Evolutionary conservation across 1,140 invertebrate species (phyloP).

Genomic region (Chionoecetes opilio): DNA sequence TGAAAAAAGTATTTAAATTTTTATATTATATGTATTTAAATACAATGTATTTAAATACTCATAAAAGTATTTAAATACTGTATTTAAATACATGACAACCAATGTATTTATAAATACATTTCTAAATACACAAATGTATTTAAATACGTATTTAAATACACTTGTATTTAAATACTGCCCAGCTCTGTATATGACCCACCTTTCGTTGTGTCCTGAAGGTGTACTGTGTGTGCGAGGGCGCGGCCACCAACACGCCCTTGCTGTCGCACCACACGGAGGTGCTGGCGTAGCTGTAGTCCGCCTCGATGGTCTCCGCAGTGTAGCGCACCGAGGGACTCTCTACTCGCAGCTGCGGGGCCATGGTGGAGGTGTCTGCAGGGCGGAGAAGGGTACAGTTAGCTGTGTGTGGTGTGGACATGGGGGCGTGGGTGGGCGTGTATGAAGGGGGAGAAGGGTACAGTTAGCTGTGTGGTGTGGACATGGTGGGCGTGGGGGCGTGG

Average conservation of each 20-base stretch:
- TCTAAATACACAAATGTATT: not conserved
- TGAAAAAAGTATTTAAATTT: too few relatives aligned
- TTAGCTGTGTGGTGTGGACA: not conserved
- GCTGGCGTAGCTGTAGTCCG: constrained; percentile 62
- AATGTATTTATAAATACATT: not conserved
- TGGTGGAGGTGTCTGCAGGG: constrained; percentile 11
- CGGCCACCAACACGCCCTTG: constrained; percentile 48
- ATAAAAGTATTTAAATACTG: too few relatives aligned
- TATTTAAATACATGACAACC: too few relatives aligned
- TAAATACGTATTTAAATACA: not conserved
- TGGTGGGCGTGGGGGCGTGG: too few relatives aligned
- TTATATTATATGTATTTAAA: too few relatives aligned
- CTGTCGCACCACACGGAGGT: constrained; percentile 42
- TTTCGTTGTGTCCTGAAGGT: constrained; percentile 55
- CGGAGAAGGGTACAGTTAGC: not conserved
- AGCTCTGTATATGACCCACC: not conserved
- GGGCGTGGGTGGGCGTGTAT: constrained; percentile 40
- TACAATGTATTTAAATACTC: too few relatives aligned
- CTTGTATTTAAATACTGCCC: not conserved
- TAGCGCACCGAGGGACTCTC: constrained; percentile 50
- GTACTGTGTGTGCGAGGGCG: constrained; percentile 34
- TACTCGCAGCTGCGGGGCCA: not conserved
- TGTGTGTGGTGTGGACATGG: constrained; percentile 32
- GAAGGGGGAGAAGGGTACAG: not conserved
- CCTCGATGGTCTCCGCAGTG: not conserved